Evolutionary conservation across 2,113 vertebrate species (phyloP).

Genomic region (Notarius quadriscutis): DNA sequence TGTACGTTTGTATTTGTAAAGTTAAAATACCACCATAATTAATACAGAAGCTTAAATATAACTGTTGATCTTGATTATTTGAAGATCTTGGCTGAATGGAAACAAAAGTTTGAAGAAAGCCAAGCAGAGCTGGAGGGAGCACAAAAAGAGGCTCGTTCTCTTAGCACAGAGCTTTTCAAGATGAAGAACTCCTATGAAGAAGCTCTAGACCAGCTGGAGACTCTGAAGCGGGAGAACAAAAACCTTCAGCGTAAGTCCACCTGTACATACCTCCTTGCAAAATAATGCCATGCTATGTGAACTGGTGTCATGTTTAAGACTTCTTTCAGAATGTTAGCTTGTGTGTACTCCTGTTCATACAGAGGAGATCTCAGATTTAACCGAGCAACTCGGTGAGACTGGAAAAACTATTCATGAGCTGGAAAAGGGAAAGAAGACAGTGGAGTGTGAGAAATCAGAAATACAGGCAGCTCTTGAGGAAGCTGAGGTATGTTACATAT

Average conservation of each 20-base stretch:
- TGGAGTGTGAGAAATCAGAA: constrained; percentile 68
- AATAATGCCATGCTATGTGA: not conserved
- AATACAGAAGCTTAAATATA: not conserved
- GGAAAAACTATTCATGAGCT: constrained; percentile 75
- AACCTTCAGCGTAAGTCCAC: constrained; percentile 71
- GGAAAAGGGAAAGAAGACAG: constrained; percentile 70
- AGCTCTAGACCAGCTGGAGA: constrained; percentile 81
- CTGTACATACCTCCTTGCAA: not conserved
- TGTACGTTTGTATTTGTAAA: not conserved
- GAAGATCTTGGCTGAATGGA: constrained; percentile 82
- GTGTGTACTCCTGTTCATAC: constrained; percentile 19
- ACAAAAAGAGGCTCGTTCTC: constrained; percentile 78
- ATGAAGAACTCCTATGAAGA: constrained; percentile 86
- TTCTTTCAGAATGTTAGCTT: not conserved
- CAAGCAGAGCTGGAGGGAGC: constrained; percentile 79
- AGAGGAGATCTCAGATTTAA: constrained; percentile 74
- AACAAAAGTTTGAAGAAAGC: constrained; percentile 78
- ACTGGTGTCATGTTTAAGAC: not conserved
- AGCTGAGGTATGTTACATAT: constrained; percentile 63
- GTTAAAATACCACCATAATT: not conserved
- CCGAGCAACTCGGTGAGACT: constrained; percentile 69
- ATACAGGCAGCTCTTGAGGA: constrained; percentile 72
- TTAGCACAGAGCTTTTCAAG: constrained; percentile 82
- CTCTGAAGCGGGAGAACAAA: constrained; percentile 80
- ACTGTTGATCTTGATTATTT: not conserved